Conservation (phyloP, 2,113 vertebrate species). For the Spilogale gracilis region DNA sequence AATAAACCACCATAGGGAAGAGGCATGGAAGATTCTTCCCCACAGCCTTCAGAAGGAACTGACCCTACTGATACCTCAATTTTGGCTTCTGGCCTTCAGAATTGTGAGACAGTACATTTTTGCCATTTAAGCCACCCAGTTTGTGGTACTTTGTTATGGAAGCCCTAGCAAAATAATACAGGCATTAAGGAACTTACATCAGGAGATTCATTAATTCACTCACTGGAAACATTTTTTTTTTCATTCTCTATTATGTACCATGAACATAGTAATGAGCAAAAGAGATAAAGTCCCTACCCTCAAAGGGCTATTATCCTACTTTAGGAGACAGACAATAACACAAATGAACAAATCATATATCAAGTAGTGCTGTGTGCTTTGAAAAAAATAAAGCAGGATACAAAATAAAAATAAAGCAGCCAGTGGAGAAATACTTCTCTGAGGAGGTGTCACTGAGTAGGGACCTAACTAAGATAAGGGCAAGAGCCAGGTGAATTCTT, state of each 20-base stretch:
- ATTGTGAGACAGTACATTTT: background rate
- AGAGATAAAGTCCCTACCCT: background rate
- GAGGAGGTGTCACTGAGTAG: background rate
- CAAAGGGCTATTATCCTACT: background rate
- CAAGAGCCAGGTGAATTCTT: background rate
- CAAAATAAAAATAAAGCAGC: conserved; percentile 17
- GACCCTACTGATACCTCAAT: background rate
- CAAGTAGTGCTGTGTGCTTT: background rate
- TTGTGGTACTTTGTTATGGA: background rate
- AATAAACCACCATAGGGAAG: background rate
- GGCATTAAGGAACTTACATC: background rate
- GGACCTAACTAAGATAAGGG: background rate
- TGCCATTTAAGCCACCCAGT: background rate
- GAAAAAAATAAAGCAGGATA: background rate
- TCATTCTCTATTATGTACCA: background rate
- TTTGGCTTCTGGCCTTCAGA: background rate
- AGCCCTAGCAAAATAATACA: background rate
- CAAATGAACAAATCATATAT: background rate
- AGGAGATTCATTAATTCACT: background rate
- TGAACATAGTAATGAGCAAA: background rate
- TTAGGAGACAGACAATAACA: conserved; percentile 6
- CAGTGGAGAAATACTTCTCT: background rate
- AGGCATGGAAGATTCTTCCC: background rate
- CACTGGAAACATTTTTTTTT: background rate
- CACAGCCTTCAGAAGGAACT: background rate